Percentiles rank a stretch among this genome's conserved stretches.
These are phyloP conservation scores for Scaptomyza flava DNA, from an alignment of 2,888 invertebrate genomes.

Conservation along the genomic window DNA sequence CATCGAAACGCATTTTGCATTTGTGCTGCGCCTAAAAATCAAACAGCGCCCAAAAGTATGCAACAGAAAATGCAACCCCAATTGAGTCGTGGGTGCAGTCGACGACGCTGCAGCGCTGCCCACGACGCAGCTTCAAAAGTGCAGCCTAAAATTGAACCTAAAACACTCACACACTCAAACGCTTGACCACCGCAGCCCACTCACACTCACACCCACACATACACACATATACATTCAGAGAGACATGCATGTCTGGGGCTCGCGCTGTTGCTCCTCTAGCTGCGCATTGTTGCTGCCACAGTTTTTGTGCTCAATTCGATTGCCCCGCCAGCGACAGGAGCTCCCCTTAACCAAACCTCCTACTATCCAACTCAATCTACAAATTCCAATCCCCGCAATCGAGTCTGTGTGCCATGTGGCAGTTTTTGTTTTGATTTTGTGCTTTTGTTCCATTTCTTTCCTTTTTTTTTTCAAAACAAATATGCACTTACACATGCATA, in stretches of 20 bases:
- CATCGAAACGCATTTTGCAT: constrained; percentile 66
- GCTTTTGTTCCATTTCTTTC: constrained; percentile 37
- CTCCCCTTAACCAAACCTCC: not conserved
- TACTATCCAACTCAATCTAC: constrained; percentile 9
- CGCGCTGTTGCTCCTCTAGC: constrained; percentile 61
- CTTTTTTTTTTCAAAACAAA: constrained; percentile 4
- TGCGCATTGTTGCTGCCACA: constrained; percentile 48
- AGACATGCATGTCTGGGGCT: constrained; percentile 2
- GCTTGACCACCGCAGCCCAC: constrained; percentile 9
- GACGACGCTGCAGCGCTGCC: constrained; percentile 23
- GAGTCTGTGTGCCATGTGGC: constrained; percentile 57
- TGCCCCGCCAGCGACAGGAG: constrained; percentile 41
- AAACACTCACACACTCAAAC: constrained; percentile 23
- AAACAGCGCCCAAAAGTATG: constrained; percentile 73
- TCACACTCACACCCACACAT: constrained; percentile 2
- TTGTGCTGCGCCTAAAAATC: constrained; percentile 78
- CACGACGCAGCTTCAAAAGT: constrained; percentile 34
- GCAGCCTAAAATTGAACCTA: constrained; percentile 62
- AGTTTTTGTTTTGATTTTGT: constrained; percentile 74
- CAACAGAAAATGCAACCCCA: constrained; percentile 44
- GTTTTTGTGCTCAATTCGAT: constrained; percentile 63
- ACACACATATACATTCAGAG: not conserved
- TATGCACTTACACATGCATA: constrained; percentile 30
- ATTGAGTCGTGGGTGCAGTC: constrained; percentile 1
- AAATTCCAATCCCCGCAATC: constrained; percentile 8